phyloP scores from a whole-genome alignment of 2,113 vertebrate species.

The Oenanthe melanoleuca region DNA sequence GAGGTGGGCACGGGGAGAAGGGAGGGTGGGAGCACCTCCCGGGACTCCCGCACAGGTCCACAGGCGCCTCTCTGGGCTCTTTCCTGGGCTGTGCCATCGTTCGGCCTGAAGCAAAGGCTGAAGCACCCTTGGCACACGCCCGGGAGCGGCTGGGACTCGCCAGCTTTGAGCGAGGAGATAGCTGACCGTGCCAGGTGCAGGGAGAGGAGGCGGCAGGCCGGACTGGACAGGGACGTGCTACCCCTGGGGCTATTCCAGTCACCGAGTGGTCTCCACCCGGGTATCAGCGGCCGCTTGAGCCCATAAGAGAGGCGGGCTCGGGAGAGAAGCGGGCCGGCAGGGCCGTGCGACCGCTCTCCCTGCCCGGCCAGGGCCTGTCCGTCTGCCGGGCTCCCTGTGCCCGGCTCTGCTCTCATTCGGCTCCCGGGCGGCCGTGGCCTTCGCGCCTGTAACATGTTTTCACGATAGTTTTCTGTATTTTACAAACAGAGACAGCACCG shows the following conservation, averaged over 20 bases:
- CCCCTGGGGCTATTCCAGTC: background rate
- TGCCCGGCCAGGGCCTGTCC: too few relatives aligned
- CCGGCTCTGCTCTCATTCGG: too few relatives aligned
- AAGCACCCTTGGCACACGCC: background rate
- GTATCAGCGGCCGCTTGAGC: background rate
- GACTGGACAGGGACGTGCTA: background rate
- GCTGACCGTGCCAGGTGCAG: background rate
- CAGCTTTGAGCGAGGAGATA: background rate
- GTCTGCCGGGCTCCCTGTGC: background rate
- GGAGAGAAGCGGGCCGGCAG: background rate
- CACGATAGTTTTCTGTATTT: background rate
- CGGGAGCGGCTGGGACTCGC: background rate
- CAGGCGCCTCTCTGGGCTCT: too few relatives aligned
- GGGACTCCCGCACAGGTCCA: background rate
- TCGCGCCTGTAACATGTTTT: background rate
- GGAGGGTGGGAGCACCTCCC: background rate
- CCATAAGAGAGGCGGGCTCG: background rate
- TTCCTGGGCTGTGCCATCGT: background rate
- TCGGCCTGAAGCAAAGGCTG: background rate
- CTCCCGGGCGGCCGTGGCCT: background rate
- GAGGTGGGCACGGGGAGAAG: background rate
- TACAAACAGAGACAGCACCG: conserved; percentile 6
- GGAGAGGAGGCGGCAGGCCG: background rate
- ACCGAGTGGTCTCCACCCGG: background rate
- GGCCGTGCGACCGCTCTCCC: background rate